Base-by-base conservation (phyloP, 2,797 vertebrate species). In the Sebastes oblongus region DNA sequence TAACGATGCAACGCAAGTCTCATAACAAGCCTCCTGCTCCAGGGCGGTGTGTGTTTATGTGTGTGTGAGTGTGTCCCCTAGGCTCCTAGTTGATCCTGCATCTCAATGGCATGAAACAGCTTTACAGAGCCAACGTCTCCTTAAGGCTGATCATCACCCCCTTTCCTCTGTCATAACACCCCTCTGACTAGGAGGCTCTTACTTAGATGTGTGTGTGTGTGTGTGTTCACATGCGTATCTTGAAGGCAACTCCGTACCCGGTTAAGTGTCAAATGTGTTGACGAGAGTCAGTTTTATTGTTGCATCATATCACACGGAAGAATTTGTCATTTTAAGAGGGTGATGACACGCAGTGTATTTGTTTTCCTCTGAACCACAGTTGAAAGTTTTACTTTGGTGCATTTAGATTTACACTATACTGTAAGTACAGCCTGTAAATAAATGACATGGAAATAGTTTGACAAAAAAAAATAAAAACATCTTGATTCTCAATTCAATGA, bases 21-120 rank as follows among this genome's bases (percentile, higher is more conserved):
- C 78, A 55, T 78, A 77, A 84, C 70, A 79, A 74, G 78, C 42
- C 77, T 66, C 13, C 66, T 14, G 78, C 84, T 88, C 12, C 46
- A 18, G 75, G 81, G 69, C 78, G 64, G 36, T 71, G 32, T 83
- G 67, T 81, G 70, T 74, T 55, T 81, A 77, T 72, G 72, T 72
- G 56, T 59, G 56, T 59, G 22, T 39, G 64, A 2, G 39, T 25
- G 60, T 77, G 72, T 85, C 92, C 88, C 39, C 20, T 5, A 58
- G 89, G 89, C 90, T 75, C 52, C 62, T 36, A 70, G 81, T 87
- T 92, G 86, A 90, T 90, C 76, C 80, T 86, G 81, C 59, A 22
- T 89, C 83, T 87, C 56, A 12, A 80, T 91, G 86, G 92, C 90
- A 77, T 82, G 87, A 91, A 93, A 86, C 92, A 88, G 90, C 91